Evolutionary conservation across 2,113 vertebrate genomes (phyloP).

Genomic region (Gracilinanus agilis): DNA sequence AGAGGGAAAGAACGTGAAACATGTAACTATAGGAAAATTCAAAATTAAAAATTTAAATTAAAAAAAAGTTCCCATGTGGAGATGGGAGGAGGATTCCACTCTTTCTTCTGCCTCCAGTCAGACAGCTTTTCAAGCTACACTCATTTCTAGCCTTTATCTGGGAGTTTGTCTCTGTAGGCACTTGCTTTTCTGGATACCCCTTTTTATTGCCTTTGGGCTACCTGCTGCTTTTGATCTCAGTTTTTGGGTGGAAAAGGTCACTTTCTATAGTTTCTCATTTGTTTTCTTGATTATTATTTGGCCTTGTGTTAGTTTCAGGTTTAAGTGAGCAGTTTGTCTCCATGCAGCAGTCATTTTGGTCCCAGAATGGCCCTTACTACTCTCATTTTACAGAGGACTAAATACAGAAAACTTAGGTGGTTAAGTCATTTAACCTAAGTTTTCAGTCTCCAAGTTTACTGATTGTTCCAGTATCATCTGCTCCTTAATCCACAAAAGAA

Average conservation of each 20-base stretch:
- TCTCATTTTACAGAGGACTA: background rate
- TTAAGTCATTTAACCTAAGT: background rate
- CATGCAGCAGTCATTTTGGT: background rate
- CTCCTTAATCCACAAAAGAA: background rate
- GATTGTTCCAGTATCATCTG: background rate
- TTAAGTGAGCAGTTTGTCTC: background rate
- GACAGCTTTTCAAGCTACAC: background rate
- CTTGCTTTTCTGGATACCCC: background rate
- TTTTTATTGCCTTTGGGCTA: background rate
- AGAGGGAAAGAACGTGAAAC: too few relatives aligned
- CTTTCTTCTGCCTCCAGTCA: background rate
- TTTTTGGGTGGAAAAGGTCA: background rate
- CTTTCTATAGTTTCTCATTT: background rate
- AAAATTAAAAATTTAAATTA: too few relatives aligned
- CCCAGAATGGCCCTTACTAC: background rate
- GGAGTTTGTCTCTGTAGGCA: background rate
- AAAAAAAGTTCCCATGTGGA: too few relatives aligned
- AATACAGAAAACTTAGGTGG: background rate
- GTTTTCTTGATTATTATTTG: background rate
- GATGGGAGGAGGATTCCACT: background rate
- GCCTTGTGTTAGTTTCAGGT: background rate
- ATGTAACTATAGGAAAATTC: too few relatives aligned
- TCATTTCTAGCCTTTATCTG: background rate
- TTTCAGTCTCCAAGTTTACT: background rate
- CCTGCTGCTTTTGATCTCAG: background rate